Percentiles rank a stretch among this genome's conserved stretches.
Evolutionary conservation across 2,113 vertebrate species (phyloP).

Genomic region (Alaudala cheleensis): DNA sequence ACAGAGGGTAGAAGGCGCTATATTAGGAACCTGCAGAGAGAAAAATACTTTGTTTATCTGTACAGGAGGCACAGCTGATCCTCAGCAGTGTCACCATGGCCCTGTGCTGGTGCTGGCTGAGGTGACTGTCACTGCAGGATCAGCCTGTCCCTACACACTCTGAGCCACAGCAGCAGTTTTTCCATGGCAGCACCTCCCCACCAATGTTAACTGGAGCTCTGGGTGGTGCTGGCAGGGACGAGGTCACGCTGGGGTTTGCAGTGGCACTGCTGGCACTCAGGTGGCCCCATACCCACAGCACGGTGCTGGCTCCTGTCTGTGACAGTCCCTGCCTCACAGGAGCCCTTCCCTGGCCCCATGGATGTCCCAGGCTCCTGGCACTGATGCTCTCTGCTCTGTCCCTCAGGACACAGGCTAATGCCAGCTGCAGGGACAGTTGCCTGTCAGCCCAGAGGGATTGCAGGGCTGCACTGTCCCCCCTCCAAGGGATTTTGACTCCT

Average conservation of each 20-base stretch:
- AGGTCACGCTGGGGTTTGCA: not conserved
- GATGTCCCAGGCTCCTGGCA: rapidly evolving
- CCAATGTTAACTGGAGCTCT: rapidly evolving
- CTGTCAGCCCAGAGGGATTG: not conserved
- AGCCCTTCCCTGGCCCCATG: not conserved
- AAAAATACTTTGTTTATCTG: not conserved
- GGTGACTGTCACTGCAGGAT: not conserved
- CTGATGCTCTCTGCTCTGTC: not conserved
- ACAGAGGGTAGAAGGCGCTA: not conserved
- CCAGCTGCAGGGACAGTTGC: not conserved
- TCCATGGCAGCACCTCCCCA: not conserved
- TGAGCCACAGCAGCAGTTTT: not conserved
- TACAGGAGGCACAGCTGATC: not conserved
- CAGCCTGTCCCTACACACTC: rapidly evolving
- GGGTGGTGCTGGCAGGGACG: not conserved
- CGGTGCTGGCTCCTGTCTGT: rapidly evolving
- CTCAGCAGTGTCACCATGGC: rapidly evolving
- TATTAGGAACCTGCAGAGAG: not conserved
- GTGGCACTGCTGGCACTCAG: rapidly evolving
- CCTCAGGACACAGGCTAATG: not conserved
- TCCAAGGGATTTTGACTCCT: not conserved
- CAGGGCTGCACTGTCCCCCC: not conserved
- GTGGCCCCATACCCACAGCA: not conserved
- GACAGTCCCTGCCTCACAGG: not conserved
- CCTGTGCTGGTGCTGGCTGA: rapidly evolving